Base-by-base conservation (phyloP, 2,888 invertebrate species). In the Drosophila monieri region DNA sequence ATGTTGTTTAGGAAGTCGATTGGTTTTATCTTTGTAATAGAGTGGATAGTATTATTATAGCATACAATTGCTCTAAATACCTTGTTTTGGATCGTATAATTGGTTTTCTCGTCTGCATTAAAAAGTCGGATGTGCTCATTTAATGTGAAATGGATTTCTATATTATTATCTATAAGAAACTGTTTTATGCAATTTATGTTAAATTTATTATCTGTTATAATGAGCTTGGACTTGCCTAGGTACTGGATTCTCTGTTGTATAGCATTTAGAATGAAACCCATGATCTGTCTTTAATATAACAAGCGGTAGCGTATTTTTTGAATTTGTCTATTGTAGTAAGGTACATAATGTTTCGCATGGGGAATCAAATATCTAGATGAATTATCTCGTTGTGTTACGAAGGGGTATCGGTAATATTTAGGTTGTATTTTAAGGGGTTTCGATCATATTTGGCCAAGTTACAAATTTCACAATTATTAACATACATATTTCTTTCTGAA, bases 41-140 rank as follows among this genome's bases (percentile, higher is more conserved):
- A 39, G 8, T 53, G 27, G 6, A 53, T 53, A 27, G 53, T 53
- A 27, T 53, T 53, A 27, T 53, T 41, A 27, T 53, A 43, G 5
- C 4, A 5, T 10, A 41, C 10, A 27, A 15, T 37, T 39, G 35
- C 27, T 25, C 0, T 25, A 25, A 25, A 25, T 8, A 25, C 25
- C 10, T 52, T 52, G 12, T 52, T 52, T 52, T 52, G 25, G n/a
- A 41, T 52, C 3, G 52, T 52, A 25, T 52, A 15, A 8, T 53
- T 41, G 12, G 41, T 52, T 52, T 52, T 41, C 25, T 25, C 27
- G 3, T 41, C 41, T 39, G 52, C 39, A 18, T 18, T 1, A 18
- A 18, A 18, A 18, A 18, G 18, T 41, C 52, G 23, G 14, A 52
- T 41, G 10, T 53, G 52, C 8, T 53, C 41, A 41, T 41, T 41